Conservation (phyloP, 2,113 vertebrate species). For the Podocnemis expansa region DNA sequence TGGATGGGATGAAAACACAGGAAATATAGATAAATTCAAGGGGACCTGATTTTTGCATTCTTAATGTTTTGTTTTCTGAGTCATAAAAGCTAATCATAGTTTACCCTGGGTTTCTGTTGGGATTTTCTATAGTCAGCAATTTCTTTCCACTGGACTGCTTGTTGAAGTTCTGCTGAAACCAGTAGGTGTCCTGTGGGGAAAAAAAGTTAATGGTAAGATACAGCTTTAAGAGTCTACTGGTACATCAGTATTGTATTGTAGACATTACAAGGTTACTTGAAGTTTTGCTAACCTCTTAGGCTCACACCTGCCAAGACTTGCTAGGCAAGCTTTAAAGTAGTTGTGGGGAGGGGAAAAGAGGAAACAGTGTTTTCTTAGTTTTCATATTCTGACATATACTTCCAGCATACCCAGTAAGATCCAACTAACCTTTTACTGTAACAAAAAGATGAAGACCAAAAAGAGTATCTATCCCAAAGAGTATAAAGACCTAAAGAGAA, state of each 20-base stretch:
- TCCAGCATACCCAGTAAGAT: neutral
- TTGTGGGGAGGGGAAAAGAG: neutral
- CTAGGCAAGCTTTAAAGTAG: neutral
- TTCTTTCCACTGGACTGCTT: neutral
- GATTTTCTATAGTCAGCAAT: neutral
- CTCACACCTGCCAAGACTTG: neutral
- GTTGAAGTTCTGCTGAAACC: neutral
- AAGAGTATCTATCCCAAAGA: neutral
- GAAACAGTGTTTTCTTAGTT: neutral
- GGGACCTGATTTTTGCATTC: neutral
- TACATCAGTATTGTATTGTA: neutral
- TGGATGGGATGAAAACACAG: neutral
- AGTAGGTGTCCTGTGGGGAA: neutral
- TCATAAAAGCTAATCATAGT: neutral
- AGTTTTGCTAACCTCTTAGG: neutral
- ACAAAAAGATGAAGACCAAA: neutral
- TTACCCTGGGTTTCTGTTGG: neutral
- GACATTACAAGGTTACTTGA: neutral
- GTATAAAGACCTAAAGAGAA: neutral
- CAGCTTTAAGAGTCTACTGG: neutral
- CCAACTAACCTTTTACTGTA: neutral
- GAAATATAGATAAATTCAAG: neutral
- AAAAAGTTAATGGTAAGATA: neutral
- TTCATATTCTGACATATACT: accelerated
- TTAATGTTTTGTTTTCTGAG: neutral